Conservation (phyloP, 2,113 vertebrate species). For the Nasalis larvatus region DNA sequence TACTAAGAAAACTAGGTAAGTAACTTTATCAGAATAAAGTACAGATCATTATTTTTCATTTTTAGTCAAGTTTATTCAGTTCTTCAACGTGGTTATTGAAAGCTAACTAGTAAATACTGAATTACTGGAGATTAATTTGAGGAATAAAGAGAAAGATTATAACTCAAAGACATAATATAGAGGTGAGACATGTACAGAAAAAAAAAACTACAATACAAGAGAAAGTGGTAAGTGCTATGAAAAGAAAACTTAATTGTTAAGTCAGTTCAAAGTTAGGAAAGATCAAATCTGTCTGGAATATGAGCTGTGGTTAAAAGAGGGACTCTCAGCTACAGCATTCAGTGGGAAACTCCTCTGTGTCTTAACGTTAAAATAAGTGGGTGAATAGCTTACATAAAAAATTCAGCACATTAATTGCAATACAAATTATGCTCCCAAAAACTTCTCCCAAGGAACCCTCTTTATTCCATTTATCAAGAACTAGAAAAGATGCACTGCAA, state of each 20-base stretch:
- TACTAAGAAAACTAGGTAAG: not conserved
- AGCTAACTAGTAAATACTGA: not conserved
- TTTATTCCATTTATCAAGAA: not conserved
- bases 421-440: not conserved
- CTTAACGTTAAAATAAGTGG: not conserved
- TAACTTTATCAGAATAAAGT: not conserved
- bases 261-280: not conserved
- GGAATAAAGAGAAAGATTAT: not conserved
- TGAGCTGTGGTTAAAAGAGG: not conserved
- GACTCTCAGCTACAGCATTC: not conserved
- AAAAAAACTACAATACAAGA: not conserved
- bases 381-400: not conserved
- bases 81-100: not conserved
- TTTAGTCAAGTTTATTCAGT: constrained; percentile 23
- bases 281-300: not conserved
- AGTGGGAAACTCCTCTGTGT: not conserved
- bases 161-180: not conserved
- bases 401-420: not conserved
- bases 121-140: not conserved
- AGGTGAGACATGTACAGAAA: not conserved
- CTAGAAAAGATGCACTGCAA: not conserved
- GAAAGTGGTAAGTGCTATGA: not conserved
- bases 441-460: not conserved
- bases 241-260: not conserved
- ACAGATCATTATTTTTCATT: constrained; percentile 10